Conservation (phyloP, 64 coral and sea anemone species). For the Catalaphyllia jardinei region DNA sequence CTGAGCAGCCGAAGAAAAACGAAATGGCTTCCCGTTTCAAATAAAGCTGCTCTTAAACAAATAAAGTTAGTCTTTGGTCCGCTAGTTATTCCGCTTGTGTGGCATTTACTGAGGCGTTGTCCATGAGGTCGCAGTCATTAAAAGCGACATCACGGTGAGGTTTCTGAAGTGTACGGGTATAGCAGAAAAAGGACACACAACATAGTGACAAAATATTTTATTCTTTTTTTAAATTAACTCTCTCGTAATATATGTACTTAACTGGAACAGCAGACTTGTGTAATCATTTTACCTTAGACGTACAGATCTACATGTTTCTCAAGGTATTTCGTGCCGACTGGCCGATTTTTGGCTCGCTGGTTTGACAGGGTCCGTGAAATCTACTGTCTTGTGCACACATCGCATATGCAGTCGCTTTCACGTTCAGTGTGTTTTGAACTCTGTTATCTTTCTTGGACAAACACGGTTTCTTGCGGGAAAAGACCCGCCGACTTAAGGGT, state of each 20-base stretch:
- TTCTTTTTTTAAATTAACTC: not conserved
- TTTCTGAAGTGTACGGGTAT: not conserved
- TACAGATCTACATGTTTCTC: not conserved
- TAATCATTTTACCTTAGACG: not conserved
- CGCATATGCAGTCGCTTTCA: not conserved
- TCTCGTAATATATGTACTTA: not conserved
- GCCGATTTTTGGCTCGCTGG: not conserved
- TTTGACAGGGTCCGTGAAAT: not conserved
- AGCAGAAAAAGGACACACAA: not conserved
- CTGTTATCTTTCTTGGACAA: constrained; percentile 90
- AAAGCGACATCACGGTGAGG: too few species aligned
- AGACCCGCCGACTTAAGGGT: constrained; percentile 81
- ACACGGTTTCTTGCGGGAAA: constrained; percentile 95
- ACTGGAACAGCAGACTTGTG: not conserved
- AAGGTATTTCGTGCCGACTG: not conserved
- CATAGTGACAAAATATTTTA: not conserved
- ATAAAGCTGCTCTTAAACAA: too few species aligned
- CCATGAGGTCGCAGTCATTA: too few species aligned
- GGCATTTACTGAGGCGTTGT: too few species aligned
- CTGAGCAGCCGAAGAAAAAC: too few species aligned
- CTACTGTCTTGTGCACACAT: not conserved
- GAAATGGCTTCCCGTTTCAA: too few species aligned
- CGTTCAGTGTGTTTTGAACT: not conserved
- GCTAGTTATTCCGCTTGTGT: too few species aligned
- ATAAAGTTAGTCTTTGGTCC: too few species aligned